Percentiles rank a stretch among this genome's conserved stretches.
These are phyloP conservation scores for Galerucella nymphaeae DNA, from an alignment of 2,888 invertebrate species.

Conservation along the genomic window DNA sequence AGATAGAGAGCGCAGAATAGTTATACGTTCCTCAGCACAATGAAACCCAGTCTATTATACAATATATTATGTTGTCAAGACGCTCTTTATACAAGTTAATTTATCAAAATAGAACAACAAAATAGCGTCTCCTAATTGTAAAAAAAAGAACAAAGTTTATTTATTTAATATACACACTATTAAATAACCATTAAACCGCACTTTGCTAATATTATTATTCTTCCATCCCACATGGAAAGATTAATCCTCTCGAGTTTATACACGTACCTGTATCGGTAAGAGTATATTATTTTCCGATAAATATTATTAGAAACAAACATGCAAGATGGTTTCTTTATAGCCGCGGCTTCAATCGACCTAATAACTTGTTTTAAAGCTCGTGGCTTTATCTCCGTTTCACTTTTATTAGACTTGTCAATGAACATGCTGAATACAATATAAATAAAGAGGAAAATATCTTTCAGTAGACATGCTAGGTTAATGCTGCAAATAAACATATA, in stretches of 20 bases:
- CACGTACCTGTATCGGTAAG: constrained; percentile 36
- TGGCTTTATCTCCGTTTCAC: constrained; percentile 45
- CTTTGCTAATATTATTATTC: constrained; percentile 11
- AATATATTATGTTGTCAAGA: too few relatives aligned
- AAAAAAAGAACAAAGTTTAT: not conserved
- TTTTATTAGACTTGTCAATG: constrained; percentile 10
- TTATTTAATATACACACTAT: constrained; percentile 12
- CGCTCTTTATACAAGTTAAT: not conserved
- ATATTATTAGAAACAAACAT: constrained; percentile 51
- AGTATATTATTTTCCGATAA: constrained; percentile 44
- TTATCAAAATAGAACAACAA: constrained; percentile 51
- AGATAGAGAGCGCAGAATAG: too few relatives aligned
- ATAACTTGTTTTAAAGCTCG: constrained; percentile 58
- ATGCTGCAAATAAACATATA: too few relatives aligned
- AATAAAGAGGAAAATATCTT: too few relatives aligned
- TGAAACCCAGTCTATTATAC: too few relatives aligned
- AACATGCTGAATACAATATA: not conserved
- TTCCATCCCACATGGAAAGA: constrained; percentile 22
- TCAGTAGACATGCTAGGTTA: too few relatives aligned
- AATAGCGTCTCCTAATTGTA: not conserved
- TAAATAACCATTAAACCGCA: constrained; percentile 7
- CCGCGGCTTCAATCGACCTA: constrained; percentile 56
- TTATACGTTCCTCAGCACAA: too few relatives aligned
- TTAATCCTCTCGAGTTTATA: constrained; percentile 25
- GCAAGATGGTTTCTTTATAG: constrained; percentile 52